phyloP scores from a whole-genome alignment of 1,140 invertebrate species.

The Ptiloglossa arizonensis region DNA sequence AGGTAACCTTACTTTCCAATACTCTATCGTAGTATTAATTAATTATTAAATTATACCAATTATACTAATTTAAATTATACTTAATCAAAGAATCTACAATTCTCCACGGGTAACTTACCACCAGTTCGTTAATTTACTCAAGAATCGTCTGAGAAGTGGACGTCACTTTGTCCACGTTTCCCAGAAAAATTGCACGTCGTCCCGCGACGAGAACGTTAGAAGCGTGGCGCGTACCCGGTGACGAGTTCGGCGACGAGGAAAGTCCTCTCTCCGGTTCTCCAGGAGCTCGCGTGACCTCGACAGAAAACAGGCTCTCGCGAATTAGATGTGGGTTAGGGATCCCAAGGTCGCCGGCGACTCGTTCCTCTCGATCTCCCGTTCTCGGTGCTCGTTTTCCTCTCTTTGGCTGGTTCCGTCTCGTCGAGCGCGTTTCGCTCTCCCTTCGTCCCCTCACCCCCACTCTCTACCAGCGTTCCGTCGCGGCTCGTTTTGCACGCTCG shows the following conservation, averaged over 20 bases:
- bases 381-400: constrained; percentile 50
- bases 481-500: constrained; percentile 14
- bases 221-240: too few species aligned
- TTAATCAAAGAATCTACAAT: too few species aligned
- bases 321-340: constrained; percentile 67
- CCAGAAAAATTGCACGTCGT: too few species aligned
- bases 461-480: neutral
- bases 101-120: too few species aligned
- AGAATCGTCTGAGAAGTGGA: too few species aligned
- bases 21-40: too few species aligned
- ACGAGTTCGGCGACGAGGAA: too few species aligned
- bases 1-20: too few species aligned
- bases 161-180: too few species aligned
- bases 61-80: too few species aligned
- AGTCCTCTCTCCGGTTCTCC: neutral
- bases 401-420: constrained; percentile 27
- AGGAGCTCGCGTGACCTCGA: neutral
- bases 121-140: too few species aligned
- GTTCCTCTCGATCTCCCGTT: constrained; percentile 25
- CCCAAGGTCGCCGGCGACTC: constrained; percentile 50
- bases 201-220: neutral
- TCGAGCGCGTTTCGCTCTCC: constrained; percentile 23
- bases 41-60: too few species aligned
- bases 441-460: neutral
- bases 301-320: constrained; percentile 13